phyloP scores from a whole-genome alignment of 2,888 invertebrate genomes.

The Lucinisca nassula region DNA sequence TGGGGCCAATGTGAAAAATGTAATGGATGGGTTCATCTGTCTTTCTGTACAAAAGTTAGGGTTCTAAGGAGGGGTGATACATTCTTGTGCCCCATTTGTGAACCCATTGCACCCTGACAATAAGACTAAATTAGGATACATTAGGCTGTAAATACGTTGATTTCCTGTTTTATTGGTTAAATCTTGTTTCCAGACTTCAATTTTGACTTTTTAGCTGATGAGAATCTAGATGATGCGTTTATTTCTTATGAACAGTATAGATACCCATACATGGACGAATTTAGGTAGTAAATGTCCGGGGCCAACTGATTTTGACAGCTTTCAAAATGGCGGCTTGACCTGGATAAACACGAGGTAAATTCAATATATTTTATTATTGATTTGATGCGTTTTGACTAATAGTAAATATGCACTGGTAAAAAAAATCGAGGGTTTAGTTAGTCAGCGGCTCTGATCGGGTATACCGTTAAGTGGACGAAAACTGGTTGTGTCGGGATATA shows the following conservation, averaged over 20 bases:
- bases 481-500: neutral
- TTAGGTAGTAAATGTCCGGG: neutral
- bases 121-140: neutral
- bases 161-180: neutral
- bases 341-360: neutral
- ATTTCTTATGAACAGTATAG: neutral
- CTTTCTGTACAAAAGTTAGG: conserved; percentile 19
- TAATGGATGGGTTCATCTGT: conserved; percentile 37
- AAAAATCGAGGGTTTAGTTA: neutral
- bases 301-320: neutral
- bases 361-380: neutral
- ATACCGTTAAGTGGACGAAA: neutral
- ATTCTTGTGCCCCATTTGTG: conserved; percentile 20
- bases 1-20: conserved; percentile 40
- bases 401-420: neutral
- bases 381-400: neutral
- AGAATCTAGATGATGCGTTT: neutral
- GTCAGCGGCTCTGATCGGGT: neutral
- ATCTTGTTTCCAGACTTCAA: neutral
- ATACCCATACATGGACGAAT: neutral
- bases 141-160: neutral
- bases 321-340: neutral
- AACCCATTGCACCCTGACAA: neutral
- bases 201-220: neutral
- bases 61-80: conserved; percentile 30